A percentile compares a stretch with the other conserved stretches of the same genome.
Conservation (phyloP, 2,113 vertebrate species). For the Willisornis vidua region DNA sequence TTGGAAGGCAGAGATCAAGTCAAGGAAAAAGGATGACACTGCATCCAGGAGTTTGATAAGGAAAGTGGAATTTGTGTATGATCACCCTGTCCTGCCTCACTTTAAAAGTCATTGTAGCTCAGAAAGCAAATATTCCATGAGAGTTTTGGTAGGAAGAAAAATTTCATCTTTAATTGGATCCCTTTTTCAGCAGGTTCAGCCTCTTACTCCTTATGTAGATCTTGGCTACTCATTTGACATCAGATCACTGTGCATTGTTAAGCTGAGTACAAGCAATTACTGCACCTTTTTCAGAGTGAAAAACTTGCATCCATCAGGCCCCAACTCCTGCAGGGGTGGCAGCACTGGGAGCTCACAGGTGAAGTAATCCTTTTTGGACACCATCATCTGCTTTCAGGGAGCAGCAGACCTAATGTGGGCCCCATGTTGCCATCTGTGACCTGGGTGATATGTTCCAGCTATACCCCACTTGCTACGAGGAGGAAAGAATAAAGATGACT, state of each 20-base stretch:
- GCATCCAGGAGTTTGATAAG: neutral
- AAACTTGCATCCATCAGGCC: neutral
- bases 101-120: neutral
- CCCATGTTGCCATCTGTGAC: neutral
- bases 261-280: neutral
- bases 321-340: neutral
- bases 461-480: rapidly evolving
- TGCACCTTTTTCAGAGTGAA: neutral
- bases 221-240: neutral
- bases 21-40: neutral
- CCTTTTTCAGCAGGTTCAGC: neutral
- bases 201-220: neutral
- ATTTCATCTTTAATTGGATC: neutral
- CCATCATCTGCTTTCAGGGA: neutral
- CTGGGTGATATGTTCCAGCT: neutral
- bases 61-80: neutral
- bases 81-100: neutral
- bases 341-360: neutral
- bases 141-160: neutral
- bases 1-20: neutral
- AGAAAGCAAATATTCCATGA: neutral
- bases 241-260: neutral
- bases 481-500: neutral
- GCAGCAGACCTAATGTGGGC: rapidly evolving
- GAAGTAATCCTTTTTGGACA: neutral